These are phyloP conservation scores for Ctenosaura bakeri DNA, from an alignment of 2,797 vertebrate genomes.

Conservation along the genomic window DNA sequence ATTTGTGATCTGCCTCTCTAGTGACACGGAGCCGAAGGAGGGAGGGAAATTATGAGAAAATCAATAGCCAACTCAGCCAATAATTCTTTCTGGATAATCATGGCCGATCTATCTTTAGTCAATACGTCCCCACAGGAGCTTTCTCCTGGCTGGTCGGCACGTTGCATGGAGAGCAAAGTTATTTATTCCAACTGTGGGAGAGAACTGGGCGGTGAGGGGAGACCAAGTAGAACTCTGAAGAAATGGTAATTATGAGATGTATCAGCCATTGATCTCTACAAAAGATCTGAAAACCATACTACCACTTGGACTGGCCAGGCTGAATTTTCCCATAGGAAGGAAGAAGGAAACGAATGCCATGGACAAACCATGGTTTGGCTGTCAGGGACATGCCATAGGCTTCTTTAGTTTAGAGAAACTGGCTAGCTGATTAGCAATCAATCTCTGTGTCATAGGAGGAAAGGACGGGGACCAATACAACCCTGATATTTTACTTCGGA, in stretches of 20 bases:
- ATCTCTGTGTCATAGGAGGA: neutral
- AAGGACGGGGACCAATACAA: accelerated
- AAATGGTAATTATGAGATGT: neutral
- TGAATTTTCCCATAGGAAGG: too few species aligned
- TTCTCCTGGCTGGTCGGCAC: neutral
- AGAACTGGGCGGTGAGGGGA: neutral
- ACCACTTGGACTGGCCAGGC: neutral
- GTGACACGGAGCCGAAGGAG: conserved; percentile 56
- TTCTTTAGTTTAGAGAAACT: too few species aligned
- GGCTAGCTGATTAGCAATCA: too few species aligned
- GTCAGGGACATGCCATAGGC: neutral
- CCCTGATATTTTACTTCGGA: neutral
- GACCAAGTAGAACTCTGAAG: neutral
- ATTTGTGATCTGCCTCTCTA: conserved; percentile 70
- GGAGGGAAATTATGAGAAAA: conserved; percentile 67
- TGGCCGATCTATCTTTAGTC: neutral
- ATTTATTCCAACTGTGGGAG: neutral
- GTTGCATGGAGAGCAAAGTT: neutral
- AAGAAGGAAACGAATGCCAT: neutral
- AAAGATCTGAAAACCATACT: neutral
- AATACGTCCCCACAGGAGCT: neutral
- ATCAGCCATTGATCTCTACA: neutral
- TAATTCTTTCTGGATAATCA: conserved; percentile 48
- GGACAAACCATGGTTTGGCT: neutral
- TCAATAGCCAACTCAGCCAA: conserved; percentile 54